Base-by-base conservation (phyloP, 1,140 invertebrate species). In the Asobara japonica region DNA sequence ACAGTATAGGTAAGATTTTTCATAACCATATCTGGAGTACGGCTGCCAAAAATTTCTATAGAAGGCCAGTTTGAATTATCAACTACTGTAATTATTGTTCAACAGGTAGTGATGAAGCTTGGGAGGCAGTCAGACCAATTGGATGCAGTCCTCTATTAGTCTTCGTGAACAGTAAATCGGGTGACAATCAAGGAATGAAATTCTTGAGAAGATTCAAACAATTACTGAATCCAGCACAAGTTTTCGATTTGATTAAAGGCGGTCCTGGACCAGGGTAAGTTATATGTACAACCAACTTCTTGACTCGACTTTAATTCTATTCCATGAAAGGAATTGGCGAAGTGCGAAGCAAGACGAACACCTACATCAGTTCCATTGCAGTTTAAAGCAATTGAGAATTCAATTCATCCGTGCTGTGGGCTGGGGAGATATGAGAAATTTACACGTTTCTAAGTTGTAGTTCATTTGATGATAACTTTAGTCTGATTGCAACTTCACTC, bases 161-260 rank as follows among this genome's bases (percentile, higher is more conserved):
- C 45, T 98, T 98, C 84, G 96, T 98, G 75, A 99, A 99, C 88
- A 98, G 97, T 60, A 97, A 98, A 89, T 97, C 96, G 71, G 97
- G 97, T 77, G 97, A 98, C 89, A 98, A 98, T 89, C 96, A 97
- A 89, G 97, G 96, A 72, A 92, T 98, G n/a, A 97, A 97, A 87
- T 98, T 99, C 89, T 90, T 99, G 45, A 90, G 96, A 71, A 91
- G 97, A 72, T 98, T 99, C 86, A 98, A 97, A 83, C 97, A 98
- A 85, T 90, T 98, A 56, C 89, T 98, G 31, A 99, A 99, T 89
- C 97, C 97, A 10, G 96, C 96, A 71, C 97, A 99, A 90, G 97
- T 99, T 38, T 99, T 98, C 89, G 97, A 99, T 90, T 92, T 99
- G 76, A 97, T 97, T 74, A 92, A 91, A 11, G 94, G 94, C 60